Percentiles rank a stretch among this genome's conserved stretches.
These are phyloP conservation scores for Gobio occitaniae DNA, from an alignment of 2,797 vertebrate genomes.

Conservation along the genomic window DNA sequence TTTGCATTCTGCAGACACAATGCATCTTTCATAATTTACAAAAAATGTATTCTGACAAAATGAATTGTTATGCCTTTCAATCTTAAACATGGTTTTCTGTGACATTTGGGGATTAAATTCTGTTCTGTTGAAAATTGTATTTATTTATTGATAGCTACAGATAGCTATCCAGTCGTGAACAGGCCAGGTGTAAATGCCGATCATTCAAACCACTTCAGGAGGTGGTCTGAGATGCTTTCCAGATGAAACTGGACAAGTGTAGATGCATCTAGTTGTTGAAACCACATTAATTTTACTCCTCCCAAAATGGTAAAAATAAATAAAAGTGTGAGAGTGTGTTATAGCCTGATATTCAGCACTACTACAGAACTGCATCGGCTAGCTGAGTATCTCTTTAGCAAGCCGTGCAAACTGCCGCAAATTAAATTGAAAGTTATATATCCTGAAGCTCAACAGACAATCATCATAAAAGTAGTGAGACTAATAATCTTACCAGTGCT, in stretches of 20 bases:
- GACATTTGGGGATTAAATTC: not conserved
- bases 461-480: not conserved
- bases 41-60: no score
- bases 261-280: not conserved
- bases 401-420: not conserved
- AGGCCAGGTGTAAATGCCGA: not conserved
- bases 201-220: not conserved
- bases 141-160: no score
- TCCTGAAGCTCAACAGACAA: not conserved
- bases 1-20: not conserved
- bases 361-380: not conserved
- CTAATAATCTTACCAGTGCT: not conserved
- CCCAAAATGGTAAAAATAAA: not conserved
- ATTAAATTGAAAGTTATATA: not conserved
- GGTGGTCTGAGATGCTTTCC: not conserved
- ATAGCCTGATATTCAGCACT: not conserved
- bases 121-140: no score
- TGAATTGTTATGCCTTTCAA: not conserved
- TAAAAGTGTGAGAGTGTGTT: not conserved
- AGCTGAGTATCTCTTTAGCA: not conserved
- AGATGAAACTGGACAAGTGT: not conserved
- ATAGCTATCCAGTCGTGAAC: not conserved
- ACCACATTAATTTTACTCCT: not conserved
- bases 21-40: no score
- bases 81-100: not conserved